phyloP scores from a whole-genome alignment of 2,113 vertebrate genomes.

The Esox niger region DNA sequence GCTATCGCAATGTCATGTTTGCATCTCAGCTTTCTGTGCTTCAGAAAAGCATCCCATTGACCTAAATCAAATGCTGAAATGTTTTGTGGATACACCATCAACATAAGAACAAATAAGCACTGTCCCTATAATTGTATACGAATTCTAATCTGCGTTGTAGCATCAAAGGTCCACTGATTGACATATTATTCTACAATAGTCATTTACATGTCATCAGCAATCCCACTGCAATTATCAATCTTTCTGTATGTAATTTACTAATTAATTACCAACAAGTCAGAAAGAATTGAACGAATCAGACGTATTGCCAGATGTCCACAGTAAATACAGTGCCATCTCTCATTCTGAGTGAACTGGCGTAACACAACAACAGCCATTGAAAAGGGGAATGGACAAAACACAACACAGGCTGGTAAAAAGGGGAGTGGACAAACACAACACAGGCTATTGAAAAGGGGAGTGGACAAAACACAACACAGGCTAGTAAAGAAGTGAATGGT shows the following conservation, averaged over 20 bases:
- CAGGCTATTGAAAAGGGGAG: too few relatives aligned
- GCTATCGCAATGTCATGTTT: too few relatives aligned
- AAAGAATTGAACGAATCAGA: not conserved
- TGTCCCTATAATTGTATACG: constrained; percentile 60
- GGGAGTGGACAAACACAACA: too few relatives aligned
- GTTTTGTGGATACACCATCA: constrained; percentile 66
- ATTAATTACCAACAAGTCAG: constrained; percentile 24
- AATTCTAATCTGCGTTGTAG: constrained; percentile 54
- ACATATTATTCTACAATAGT: constrained; percentile 42
- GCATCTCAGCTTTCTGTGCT: too few relatives aligned
- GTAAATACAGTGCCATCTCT: too few relatives aligned
- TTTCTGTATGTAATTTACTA: constrained; percentile 21
- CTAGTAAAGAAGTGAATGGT: not conserved
- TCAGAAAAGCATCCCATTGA: too few relatives aligned
- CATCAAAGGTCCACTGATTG: constrained; percentile 65
- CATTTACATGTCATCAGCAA: constrained; percentile 43
- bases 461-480: too few relatives aligned
- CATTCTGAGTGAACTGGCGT: too few relatives aligned
- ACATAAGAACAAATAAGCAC: constrained; percentile 53
- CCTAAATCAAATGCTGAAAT: constrained; percentile 47
- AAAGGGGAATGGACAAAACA: constrained; percentile 3
- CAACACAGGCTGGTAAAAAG: constrained; percentile 18
- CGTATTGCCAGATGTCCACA: too few relatives aligned
- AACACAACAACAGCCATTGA: too few relatives aligned
- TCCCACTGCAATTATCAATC: constrained; percentile 28